Conservation (phyloP, 2,797 vertebrate species). For the Myotis planiceps region DNA sequence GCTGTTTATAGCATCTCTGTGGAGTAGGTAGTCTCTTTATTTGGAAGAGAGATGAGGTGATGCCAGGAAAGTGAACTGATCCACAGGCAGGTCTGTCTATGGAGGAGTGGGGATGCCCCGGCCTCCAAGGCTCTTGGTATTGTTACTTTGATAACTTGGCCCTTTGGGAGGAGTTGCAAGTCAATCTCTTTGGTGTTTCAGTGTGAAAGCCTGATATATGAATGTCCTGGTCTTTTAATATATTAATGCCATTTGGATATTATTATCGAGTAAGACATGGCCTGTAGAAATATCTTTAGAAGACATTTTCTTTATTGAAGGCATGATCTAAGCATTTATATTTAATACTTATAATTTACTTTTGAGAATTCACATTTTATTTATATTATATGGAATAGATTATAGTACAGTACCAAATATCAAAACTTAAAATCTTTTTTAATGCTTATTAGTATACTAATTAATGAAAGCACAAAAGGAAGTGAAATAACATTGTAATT, state of each 20-base stretch:
- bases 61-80: not conserved
- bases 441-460: not conserved
- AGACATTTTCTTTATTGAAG: not conserved
- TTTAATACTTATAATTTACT: conserved; percentile 12
- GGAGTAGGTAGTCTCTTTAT: not conserved
- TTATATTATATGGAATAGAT: not conserved
- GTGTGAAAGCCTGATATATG: not conserved
- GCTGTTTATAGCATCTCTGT: not conserved
- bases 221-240: not conserved
- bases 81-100: not conserved
- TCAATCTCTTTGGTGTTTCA: not conserved
- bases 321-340: not conserved
- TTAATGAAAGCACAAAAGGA: conserved; percentile 35
- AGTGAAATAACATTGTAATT: not conserved
- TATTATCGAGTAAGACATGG: conserved; percentile 10
- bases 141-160: not conserved
- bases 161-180: not conserved
- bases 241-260: not conserved
- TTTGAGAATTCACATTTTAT: not conserved
- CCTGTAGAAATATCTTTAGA: not conserved
- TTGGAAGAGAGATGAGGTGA: not conserved
- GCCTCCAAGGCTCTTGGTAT: not conserved
- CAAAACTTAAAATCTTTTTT: not conserved
- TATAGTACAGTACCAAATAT: not conserved
- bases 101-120: accelerated